Conservation (phyloP, 2,113 vertebrate species). For the Ciconia stormi region DNA sequence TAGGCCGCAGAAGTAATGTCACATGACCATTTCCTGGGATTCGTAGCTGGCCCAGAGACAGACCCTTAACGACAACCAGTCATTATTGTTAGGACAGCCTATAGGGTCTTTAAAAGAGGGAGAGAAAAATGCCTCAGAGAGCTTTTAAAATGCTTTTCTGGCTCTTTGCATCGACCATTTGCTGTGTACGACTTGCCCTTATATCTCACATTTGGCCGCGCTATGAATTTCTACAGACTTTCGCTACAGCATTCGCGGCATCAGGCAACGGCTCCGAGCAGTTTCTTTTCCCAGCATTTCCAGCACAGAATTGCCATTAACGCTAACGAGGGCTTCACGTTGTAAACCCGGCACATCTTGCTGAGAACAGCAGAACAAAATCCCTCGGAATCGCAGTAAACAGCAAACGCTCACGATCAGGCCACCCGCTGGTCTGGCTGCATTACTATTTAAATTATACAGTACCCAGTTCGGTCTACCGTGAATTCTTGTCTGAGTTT, state of each 20-base stretch:
- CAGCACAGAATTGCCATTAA: background rate
- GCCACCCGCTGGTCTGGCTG: background rate
- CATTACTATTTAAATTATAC: background rate
- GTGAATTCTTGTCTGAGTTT: background rate
- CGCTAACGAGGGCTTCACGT: background rate
- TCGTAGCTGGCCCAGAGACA: background rate
- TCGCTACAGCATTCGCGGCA: accelerated
- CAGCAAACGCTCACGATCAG: background rate
- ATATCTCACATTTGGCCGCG: background rate
- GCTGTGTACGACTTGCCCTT: background rate
- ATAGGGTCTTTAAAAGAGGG: background rate
- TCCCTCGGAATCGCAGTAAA: background rate
- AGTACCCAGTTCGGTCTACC: background rate
- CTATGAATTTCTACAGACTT: background rate
- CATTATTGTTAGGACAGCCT: background rate
- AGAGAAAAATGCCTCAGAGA: background rate
- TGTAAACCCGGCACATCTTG: background rate
- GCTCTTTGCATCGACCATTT: background rate
- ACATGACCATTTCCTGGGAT: background rate
- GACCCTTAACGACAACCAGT: background rate
- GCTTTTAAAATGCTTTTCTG: background rate
- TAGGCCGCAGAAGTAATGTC: background rate
- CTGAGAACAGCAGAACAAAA: background rate
- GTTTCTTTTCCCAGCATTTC: background rate
- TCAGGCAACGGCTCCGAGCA: accelerated